A percentile compares a stretch with the other conserved stretches of the same genome.
Conservation (phyloP, 2,888 invertebrate genomes). For the Eucera pruinosa region DNA sequence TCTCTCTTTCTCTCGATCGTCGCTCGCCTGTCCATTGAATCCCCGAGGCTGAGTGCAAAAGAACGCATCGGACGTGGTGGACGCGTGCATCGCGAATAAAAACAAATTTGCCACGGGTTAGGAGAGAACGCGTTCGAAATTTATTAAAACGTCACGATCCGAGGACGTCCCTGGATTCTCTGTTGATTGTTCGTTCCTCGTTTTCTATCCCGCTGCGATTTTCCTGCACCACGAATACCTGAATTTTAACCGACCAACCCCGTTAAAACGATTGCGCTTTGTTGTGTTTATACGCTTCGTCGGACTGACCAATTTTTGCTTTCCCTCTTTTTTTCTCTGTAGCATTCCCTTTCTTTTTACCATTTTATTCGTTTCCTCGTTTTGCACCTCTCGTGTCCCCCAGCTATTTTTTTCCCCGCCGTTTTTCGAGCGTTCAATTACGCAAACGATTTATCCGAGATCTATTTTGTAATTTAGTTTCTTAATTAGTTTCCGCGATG, state of each 20-base stretch:
- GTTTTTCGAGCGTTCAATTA: constrained; percentile 15
- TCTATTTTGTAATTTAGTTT: constrained; percentile 24
- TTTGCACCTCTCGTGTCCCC: not conserved
- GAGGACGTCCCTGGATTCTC: constrained; percentile 17
- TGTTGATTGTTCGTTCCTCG: constrained; percentile 34
- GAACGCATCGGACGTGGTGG: not conserved
- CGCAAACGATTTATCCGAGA: constrained; percentile 5
- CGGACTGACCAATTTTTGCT: constrained; percentile 7
- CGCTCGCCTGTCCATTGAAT: constrained; percentile 1
- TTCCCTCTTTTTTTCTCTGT: not conserved
- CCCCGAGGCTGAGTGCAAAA: not conserved
- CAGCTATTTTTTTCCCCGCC: constrained; percentile 11
- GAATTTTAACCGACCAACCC: constrained; percentile 32
- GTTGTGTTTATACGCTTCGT: constrained; percentile 17
- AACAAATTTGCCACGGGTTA: constrained; percentile 31
- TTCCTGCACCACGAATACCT: constrained; percentile 4
- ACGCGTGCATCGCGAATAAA: not conserved
- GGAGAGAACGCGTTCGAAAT: constrained; percentile 25
- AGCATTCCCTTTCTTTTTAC: not conserved
- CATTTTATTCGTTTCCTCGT: not conserved
- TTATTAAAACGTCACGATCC: constrained; percentile 36
- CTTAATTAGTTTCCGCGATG: constrained; percentile 36
- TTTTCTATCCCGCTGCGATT: constrained; percentile 4
- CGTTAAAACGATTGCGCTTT: constrained; percentile 21
- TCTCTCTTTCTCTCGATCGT: constrained; percentile 7